A percentile compares a stretch with the other conserved stretches of the same genome.
Conservation (phyloP, 1,140 invertebrate species). For the Macrocentrus cingulum region DNA sequence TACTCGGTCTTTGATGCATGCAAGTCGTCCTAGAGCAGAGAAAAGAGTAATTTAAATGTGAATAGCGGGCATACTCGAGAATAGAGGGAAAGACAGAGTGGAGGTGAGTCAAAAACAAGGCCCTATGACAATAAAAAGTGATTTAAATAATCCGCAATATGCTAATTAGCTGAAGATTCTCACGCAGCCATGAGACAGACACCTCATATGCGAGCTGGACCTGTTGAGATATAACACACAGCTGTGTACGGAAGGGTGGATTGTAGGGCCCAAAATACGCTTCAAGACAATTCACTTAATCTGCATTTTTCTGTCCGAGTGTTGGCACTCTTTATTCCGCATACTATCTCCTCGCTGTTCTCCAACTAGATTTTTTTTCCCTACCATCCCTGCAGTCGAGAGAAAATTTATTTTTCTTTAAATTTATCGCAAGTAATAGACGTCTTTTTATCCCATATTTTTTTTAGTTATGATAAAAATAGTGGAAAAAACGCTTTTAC, state of each 20-base stretch:
- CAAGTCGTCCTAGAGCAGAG: not conserved
- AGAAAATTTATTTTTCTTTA: too few relatives aligned
- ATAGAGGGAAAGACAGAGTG: not conserved
- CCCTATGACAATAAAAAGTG: constrained; percentile 1
- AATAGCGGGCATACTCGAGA: constrained; percentile 3
- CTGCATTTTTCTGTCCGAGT: not conserved
- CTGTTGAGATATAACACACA: not conserved
- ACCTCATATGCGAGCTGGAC: not conserved
- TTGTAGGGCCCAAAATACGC: constrained; percentile 3
- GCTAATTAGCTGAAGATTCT: constrained; percentile 6
- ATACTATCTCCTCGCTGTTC: too few relatives aligned
- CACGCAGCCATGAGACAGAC: constrained; percentile 2
- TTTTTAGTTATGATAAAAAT: too few relatives aligned
- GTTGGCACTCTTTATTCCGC: too few relatives aligned
- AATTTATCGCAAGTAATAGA: too few relatives aligned
- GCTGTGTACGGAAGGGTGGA: not conserved
- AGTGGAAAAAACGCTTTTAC: too few relatives aligned
- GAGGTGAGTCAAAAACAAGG: constrained; percentile 12
- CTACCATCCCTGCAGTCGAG: too few relatives aligned
- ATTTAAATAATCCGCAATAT: constrained; percentile 17
- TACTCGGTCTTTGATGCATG: not conserved
- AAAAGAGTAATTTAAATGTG: constrained; percentile 7
- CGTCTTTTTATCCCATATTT: too few relatives aligned
- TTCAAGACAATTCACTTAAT: constrained; percentile 9
- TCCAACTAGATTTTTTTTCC: too few relatives aligned